Percentiles rank a stretch among this genome's conserved stretches.
These are phyloP conservation scores for Stichodactyla mertensii DNA, from an alignment of 64 coral and sea anemone species.

Conservation along the genomic window DNA sequence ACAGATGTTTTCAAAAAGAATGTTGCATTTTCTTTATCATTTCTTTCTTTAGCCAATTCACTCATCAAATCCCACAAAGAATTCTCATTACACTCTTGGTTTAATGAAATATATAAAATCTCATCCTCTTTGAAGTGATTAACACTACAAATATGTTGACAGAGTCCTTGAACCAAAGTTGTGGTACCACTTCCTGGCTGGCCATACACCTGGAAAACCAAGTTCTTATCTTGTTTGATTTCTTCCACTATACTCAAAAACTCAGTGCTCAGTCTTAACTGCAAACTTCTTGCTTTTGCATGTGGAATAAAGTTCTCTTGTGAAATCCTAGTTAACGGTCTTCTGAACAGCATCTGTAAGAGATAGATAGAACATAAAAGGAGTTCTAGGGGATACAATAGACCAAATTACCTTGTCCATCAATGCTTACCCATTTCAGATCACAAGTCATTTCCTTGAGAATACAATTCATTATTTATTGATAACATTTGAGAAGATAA, in stretches of 20 bases:
- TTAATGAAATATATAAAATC: constrained; percentile 28
- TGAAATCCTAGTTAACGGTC: background rate
- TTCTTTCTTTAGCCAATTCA: too few species aligned
- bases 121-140: background rate
- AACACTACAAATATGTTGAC: constrained; percentile 11
- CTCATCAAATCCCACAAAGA: too few species aligned
- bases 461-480: too few species aligned
- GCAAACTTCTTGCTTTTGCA: background rate
- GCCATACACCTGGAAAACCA: constrained; percentile 28
- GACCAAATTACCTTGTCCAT: too few species aligned
- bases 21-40: too few species aligned
- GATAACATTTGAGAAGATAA: too few species aligned
- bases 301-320: background rate
- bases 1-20: too few species aligned
- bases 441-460: too few species aligned
- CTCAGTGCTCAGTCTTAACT: background rate
- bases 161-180: constrained; percentile 40
- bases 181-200: constrained; percentile 66
- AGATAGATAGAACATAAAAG: background rate
- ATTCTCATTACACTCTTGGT: too few species aligned
- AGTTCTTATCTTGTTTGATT: background rate
- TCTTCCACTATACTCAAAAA: background rate
- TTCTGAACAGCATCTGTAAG: background rate
- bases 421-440: too few species aligned
- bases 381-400: too few species aligned